Evolutionary conservation across 2,888 invertebrate species (phyloP), one percentile per base, ranked within the genome.

Genomic region (Agonopterix alstromeriana): DNA sequence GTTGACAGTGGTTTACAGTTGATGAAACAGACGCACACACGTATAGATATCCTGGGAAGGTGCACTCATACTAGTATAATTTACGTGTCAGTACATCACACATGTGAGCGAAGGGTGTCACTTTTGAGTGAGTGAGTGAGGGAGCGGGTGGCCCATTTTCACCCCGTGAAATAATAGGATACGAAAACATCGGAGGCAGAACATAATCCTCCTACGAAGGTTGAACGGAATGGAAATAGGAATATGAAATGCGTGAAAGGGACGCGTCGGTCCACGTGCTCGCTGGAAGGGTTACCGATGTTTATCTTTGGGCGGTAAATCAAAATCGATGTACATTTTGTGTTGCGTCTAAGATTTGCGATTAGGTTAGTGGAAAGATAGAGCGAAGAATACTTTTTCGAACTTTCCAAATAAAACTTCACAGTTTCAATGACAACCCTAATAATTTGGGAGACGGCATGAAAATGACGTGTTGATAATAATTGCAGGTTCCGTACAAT

Each of bases 111-210:
- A 58, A 65, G 69, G 59, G 71, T 76, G 76, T 79, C 68, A 68
- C 62, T 72, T 67, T 61, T 70, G 74, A 50, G 50, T 62, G 63
- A 73, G 77, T 77, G 77, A 67, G 77, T 60, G 59, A 75, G 83
- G 82, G 68, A 81, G 83, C 72, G 83, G 86, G 82, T 76, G 84
- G 83, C 78, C 83, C 76, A 88, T 86, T 88, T 86, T 85, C 88
- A 85, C 88, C 86, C 87, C 71, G 85, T 78, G 83, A 86, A 86
- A 88, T 88, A 88, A 88, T 88, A 85, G 86, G 88, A 88, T 88
- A 85, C 77, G 85, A 88, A 88, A 88, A 88, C 86, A 87, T 88
- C 78, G 84, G 75, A 86, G 80, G 81, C 82, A 83, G 82, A 86
- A 85, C 82, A 87, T 88, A 88, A 88, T 88, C 88, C 88, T 82